Evolutionary conservation across 2,113 vertebrate species (phyloP).

Genomic region (Plecotus auritus): DNA sequence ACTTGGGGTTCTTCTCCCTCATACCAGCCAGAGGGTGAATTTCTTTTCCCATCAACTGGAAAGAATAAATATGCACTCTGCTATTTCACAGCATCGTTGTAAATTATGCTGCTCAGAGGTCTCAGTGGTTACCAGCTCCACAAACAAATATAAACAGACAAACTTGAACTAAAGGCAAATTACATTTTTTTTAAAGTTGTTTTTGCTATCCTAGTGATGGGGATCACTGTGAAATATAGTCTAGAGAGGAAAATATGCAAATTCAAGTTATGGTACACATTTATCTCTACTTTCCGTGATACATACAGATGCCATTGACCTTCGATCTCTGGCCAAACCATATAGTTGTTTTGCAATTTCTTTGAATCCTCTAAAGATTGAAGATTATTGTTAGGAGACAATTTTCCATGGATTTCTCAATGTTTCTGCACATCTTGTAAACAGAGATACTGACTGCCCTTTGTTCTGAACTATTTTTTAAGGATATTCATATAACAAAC

Average conservation of each 20-base stretch:
- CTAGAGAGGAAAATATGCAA: neutral
- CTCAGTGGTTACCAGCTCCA: neutral
- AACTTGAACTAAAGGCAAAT: neutral
- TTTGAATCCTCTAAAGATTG: neutral
- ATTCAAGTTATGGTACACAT: neutral
- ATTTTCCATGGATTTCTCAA: neutral
- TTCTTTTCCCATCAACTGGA: neutral
- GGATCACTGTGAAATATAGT: neutral
- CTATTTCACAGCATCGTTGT: neutral
- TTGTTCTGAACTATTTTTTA: constrained; percentile 5
- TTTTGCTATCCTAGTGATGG: neutral
- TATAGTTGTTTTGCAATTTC: neutral
- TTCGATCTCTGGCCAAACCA: neutral
- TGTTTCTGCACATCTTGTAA: neutral
- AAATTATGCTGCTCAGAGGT: neutral
- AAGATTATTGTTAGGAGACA: neutral
- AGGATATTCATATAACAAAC: constrained; percentile 31
- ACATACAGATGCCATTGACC: neutral
- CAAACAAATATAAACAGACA: neutral
- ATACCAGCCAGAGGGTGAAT: neutral
- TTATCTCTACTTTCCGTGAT: neutral
- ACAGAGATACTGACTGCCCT: neutral
- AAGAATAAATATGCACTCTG: neutral
- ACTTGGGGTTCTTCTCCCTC: neutral
- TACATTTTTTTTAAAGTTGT: neutral